These are phyloP conservation scores for Netelia melanura DNA, from an alignment of 2,888 invertebrate species.

Conservation along the genomic window DNA sequence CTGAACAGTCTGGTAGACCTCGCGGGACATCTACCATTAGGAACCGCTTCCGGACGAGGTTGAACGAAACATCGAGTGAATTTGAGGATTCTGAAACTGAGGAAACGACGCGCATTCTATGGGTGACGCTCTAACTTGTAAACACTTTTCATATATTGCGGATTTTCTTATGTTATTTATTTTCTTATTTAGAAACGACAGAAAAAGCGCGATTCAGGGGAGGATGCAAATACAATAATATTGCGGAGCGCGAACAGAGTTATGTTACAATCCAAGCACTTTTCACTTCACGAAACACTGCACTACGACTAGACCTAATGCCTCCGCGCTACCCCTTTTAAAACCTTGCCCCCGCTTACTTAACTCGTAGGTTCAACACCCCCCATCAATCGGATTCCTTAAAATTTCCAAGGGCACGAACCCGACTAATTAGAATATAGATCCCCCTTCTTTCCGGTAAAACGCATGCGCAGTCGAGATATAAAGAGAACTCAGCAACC, in stretches of 20 bases:
- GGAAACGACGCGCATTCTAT: not conserved
- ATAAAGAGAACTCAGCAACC: too few species aligned
- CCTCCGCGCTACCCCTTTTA: too few species aligned
- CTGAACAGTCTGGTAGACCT: not conserved
- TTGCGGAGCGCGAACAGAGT: constrained; percentile 34
- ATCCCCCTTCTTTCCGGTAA: too few species aligned
- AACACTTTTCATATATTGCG: not conserved
- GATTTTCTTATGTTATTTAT: not conserved
- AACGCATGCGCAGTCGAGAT: too few species aligned
- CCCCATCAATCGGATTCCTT: too few species aligned
- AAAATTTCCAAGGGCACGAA: too few species aligned
- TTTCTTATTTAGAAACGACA: constrained; percentile 52
- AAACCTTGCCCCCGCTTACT: too few species aligned
- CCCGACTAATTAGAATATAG: too few species aligned
- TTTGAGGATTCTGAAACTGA: constrained; percentile 42
- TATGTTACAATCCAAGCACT: too few species aligned
- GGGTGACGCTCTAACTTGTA: constrained; percentile 17
- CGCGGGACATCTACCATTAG: constrained; percentile 23
- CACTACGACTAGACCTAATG: too few species aligned
- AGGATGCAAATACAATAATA: constrained; percentile 29
- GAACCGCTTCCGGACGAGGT: constrained; percentile 41
- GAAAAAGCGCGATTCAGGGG: constrained; percentile 16
- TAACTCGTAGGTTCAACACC: too few species aligned
- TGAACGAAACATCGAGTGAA: constrained; percentile 51
- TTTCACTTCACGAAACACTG: too few species aligned